These are phyloP conservation scores for Nomada fabriciana DNA, from an alignment of 2,888 invertebrate genomes.

Conservation along the genomic window DNA sequence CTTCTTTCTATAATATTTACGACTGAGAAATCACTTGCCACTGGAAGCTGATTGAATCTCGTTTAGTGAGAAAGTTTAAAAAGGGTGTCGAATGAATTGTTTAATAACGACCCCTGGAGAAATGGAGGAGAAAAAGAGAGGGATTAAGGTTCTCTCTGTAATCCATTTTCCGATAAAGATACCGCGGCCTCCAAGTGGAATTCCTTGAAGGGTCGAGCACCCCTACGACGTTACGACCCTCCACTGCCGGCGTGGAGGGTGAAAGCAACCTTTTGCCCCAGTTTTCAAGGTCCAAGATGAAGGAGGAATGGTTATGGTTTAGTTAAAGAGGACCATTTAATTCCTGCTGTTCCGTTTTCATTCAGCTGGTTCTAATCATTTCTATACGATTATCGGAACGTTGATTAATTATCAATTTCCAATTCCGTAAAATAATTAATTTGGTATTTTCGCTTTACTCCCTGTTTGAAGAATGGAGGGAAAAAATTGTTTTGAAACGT, in stretches of 20 bases:
- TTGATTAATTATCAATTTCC: too few relatives aligned
- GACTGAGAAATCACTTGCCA: neutral
- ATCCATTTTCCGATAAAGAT: conserved; percentile 60
- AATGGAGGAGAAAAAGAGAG: neutral
- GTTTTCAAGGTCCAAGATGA: conserved; percentile 73
- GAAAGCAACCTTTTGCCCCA: conserved; percentile 76
- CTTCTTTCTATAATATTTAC: neutral
- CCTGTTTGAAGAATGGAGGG: too few relatives aligned
- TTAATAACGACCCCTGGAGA: conserved; percentile 9
- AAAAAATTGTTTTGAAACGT: conserved; percentile 2
- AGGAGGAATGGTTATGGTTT: conserved; percentile 39
- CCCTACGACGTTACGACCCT: conserved; percentile 63
- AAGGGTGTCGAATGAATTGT: conserved; percentile 9
- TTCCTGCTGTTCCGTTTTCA: neutral
- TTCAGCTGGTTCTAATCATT: too few relatives aligned
- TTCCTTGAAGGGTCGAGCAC: conserved; percentile 62
- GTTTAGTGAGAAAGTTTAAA: neutral
- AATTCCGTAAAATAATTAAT: neutral
- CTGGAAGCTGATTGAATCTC: neutral
- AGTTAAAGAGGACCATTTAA: conserved; percentile 38
- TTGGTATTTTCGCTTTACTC: neutral
- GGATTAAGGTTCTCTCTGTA: conserved; percentile 14
- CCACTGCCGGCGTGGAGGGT: conserved; percentile 19
- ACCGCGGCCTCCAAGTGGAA: conserved; percentile 39
- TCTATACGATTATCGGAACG: too few relatives aligned